These are phyloP conservation scores for Axinella damicornis DNA, from an alignment of 37 sponge, comb jelly and placozoan species.

Conservation along the genomic window DNA sequence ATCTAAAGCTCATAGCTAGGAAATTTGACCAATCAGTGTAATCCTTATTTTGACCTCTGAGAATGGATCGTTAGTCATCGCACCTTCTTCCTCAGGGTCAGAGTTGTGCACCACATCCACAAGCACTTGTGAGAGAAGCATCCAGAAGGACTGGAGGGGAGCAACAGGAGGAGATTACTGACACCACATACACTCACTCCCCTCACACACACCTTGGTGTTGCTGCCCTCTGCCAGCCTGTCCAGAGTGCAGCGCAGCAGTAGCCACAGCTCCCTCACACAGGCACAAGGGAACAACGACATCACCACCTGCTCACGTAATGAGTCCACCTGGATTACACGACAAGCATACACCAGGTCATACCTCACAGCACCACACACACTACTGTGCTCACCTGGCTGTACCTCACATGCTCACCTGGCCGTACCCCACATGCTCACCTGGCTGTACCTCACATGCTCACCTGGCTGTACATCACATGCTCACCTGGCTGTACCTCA, in stretches of 20 bases:
- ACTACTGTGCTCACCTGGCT: too few relatives aligned
- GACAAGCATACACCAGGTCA: too few relatives aligned
- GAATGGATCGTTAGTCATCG: neutral
- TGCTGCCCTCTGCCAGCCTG: neutral
- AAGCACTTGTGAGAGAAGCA: neutral
- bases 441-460: neutral
- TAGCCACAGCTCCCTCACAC: slow-evolving; percentile 34
- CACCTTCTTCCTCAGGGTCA: neutral
- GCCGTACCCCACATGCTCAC: neutral
- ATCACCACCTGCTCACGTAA: too few relatives aligned
- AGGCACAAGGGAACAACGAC: neutral
- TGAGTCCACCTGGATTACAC: too few relatives aligned
- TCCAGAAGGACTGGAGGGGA: slow-evolving; percentile 5
- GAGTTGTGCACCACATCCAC: neutral
- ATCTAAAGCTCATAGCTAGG: too few relatives aligned
- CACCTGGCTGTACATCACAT: too few relatives aligned
- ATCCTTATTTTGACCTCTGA: neutral
- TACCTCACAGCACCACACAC: neutral
- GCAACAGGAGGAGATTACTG: neutral
- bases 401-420: too few relatives aligned
- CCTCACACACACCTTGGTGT: neutral
- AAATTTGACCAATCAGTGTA: too few relatives aligned
- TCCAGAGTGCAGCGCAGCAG: neutral
- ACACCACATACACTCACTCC: neutral
- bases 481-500: neutral